Evolutionary conservation across 2,888 invertebrate genomes (phyloP).

Genomic region (Uloborus plumipes): DNA sequence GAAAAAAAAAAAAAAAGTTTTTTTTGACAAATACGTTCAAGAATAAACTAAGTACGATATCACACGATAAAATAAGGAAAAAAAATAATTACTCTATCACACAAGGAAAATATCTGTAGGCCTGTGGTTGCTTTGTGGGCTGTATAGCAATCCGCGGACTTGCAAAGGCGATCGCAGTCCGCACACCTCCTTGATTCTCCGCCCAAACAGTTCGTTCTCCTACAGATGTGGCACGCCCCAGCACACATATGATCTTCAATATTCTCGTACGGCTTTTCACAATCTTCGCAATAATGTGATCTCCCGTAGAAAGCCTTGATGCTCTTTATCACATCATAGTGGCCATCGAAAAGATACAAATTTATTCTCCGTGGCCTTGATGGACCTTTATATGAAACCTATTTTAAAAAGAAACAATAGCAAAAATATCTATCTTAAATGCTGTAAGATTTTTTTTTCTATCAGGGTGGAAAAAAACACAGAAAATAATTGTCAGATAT

Average conservation of each 20-base stretch:
- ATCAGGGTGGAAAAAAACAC: too few species aligned
- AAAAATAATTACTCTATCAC: neutral
- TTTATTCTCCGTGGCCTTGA: neutral
- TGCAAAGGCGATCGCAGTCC: neutral
- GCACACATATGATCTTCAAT: neutral
- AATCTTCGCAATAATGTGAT: neutral
- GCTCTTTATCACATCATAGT: constrained; percentile 6
- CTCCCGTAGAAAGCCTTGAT: neutral
- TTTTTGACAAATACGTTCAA: neutral
- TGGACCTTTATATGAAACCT: too few species aligned
- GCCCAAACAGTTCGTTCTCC: neutral
- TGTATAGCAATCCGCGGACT: neutral
- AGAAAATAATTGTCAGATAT: too few species aligned
- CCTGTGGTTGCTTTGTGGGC: neutral
- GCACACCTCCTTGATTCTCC: neutral
- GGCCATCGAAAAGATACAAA: neutral
- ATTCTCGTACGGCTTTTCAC: neutral
- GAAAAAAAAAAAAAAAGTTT: neutral
- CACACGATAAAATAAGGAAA: neutral
- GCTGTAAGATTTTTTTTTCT: too few species aligned
- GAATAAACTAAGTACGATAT: too few species aligned
- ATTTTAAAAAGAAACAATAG: too few species aligned
- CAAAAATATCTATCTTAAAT: too few species aligned
- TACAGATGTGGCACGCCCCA: neutral
- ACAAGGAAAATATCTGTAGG: neutral